phyloP scores from a whole-genome alignment of 2,888 invertebrate species.

The Andrena bicolor region DNA sequence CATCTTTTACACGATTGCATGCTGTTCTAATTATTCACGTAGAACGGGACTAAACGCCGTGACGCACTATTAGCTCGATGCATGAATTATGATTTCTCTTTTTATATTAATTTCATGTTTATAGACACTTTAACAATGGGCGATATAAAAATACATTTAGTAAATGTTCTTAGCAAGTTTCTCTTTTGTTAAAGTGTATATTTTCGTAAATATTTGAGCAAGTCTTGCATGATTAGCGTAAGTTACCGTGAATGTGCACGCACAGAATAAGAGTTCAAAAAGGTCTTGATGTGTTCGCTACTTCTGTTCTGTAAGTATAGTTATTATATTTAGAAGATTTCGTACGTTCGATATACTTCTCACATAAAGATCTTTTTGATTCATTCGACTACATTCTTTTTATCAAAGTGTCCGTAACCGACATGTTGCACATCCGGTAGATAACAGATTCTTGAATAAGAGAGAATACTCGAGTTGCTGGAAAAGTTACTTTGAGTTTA shows the following conservation, averaged over 20 bases:
- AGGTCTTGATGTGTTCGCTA: slow-evolving; percentile 45
- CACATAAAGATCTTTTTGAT: slow-evolving; percentile 41
- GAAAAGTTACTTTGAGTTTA: neutral
- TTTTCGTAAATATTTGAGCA: neutral
- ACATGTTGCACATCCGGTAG: slow-evolving; percentile 15
- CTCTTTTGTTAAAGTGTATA: neutral
- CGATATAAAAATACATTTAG: neutral
- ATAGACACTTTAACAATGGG: slow-evolving; percentile 10
- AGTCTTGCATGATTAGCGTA: slow-evolving; percentile 49
- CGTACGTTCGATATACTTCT: neutral
- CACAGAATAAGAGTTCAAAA: slow-evolving; percentile 47
- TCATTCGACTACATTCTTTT: neutral
- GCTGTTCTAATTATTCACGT: slow-evolving; percentile 16
- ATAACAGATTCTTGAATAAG: neutral
- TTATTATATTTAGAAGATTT: slow-evolving; percentile 20
- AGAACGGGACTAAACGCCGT: slow-evolving; percentile 2
- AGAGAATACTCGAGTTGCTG: neutral
- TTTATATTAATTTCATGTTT: slow-evolving; percentile 1
- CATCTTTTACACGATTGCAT: slow-evolving; percentile 14
- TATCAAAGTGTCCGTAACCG: neutral
- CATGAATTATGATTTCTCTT: slow-evolving; percentile 19
- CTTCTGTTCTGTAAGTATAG: slow-evolving; percentile 58
- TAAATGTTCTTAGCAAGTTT: neutral
- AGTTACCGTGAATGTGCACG: slow-evolving; percentile 59
- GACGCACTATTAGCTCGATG: neutral